Evolutionary conservation across 2,113 vertebrate genomes (phyloP), one percentile per base, ranked within the genome.

Genomic region (Ciconia maguari): DNA sequence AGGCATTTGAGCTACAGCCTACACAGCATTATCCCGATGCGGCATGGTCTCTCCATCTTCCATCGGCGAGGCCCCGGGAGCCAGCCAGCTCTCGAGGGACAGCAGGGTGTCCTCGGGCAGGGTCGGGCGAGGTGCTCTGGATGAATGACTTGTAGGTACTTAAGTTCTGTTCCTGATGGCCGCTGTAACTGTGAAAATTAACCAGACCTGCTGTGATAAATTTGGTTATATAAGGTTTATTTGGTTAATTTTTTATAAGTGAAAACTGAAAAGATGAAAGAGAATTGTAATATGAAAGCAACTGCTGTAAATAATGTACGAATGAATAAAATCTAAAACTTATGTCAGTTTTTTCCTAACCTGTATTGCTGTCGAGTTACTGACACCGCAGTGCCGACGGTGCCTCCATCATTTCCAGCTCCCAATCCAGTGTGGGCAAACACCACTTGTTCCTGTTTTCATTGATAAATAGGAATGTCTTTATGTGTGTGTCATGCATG

Each of bases 221-320:
- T 98, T 98, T 98, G 94, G 87, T 97, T 97, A 98, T 96, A 97
- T 98, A 98, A 96, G 97, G 96, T 97, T 98, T 97, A 98, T 97
- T 97, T 98, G 98, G 98, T 97, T 98, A 97, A 89, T 97, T 98
- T 98, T 98, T 97, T 96, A 96, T 98, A 97, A 98, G 96, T 97
- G 98, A 98, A 98, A 98, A 97, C 96, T 99, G 98, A 99, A 98
- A 98, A 98, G 98, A 98, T 98, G 98, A 98, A 99, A 99, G 98
- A 98, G 98, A 98, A 98, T 98, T 99, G 98, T 98, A 98, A 98
- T 98, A 98, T 98, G 98, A 98, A 98, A 98, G 98, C 98, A 98
- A 98, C 98, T 98, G 98, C 98, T 99, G 99, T 99, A 99, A 98
- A 99, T 99, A 99, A 95, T 99, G 98, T 98, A 98, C 96, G 97